These are phyloP conservation scores for Hippocampus abdominalis DNA, from an alignment of 2,113 vertebrate genomes.

Conservation along the genomic window DNA sequence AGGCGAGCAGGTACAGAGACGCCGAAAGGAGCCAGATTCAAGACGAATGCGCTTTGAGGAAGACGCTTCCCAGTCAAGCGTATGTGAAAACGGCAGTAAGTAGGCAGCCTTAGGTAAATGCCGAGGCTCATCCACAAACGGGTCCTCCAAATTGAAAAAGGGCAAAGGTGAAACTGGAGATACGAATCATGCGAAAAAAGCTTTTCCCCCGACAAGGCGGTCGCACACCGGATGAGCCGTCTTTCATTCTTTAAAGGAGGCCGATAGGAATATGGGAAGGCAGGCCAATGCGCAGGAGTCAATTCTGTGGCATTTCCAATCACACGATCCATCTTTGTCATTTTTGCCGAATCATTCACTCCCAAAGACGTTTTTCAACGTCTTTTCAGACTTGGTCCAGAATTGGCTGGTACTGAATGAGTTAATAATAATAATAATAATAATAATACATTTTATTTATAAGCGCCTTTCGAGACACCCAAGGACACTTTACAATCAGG, in stretches of 20 bases:
- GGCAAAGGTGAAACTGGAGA: slow-evolving; percentile 30
- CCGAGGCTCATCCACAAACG: slow-evolving; percentile 24
- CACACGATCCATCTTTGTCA: too few species aligned
- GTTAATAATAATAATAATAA: too few species aligned
- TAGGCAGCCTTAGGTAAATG: neutral
- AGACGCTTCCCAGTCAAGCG: slow-evolving; percentile 1
- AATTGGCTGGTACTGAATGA: too few species aligned
- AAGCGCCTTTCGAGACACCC: too few species aligned
- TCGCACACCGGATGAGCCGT: slow-evolving; percentile 12
- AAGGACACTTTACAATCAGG: too few species aligned
- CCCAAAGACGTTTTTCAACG: too few species aligned
- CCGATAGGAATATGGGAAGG: neutral
- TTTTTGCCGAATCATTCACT: too few species aligned
- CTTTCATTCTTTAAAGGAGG: slow-evolving; percentile 13
- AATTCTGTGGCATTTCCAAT: neutral
- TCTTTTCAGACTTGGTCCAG: too few species aligned
- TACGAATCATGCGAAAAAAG: slow-evolving; percentile 49
- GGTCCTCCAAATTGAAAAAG: slow-evolving; percentile 19
- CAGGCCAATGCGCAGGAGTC: neutral
- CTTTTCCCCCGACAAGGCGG: slow-evolving; percentile 8
- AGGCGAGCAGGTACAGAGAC: slow-evolving; percentile 9
- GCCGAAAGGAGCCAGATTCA: slow-evolving; percentile 4
- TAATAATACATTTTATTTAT: too few species aligned
- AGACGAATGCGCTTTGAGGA: slow-evolving; percentile 26
- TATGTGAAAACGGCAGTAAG: neutral